Evolutionary conservation across 2,113 vertebrate genomes (phyloP), one percentile per base, ranked within the genome.

Genomic region (Acanthochromis polyacanthus): DNA sequence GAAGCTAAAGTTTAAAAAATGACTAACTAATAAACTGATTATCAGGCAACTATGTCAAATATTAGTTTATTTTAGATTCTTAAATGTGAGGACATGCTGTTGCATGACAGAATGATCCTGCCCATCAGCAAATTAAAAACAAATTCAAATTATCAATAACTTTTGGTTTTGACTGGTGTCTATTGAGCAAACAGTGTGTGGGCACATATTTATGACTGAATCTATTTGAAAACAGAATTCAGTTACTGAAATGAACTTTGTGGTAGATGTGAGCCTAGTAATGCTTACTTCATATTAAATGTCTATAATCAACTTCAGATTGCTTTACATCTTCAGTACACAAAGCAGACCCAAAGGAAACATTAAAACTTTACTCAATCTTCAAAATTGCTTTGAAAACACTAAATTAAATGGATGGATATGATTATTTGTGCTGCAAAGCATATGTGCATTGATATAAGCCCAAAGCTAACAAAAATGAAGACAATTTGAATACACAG

Each of bases 321-420:
- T 43, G 40, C 40, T 43, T 51, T 51, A 51, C 6, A 51, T 51
- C 48, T 56, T 62, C 40, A 55, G 25, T 17, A 48, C 38, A 74
- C 48, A 48, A 62, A 59, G 22, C 17, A 62, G 28, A 38, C 63
- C 56, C 48, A 7, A 2, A 28, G 64, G 57, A 57, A 30, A 17
- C 7, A 14, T 65, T 23, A 60, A 22, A 58, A 28, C 40, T 48
- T 69, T 1, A 57, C n/a, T 12, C 3, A 50, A 15, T 78, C 36
- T 69, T 75, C 12, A 51, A 22, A 51, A 66, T 25, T 17, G 23
- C 22, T 52, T 68, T 30, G n/a, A 16, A 55, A 12, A 19, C 3
- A 14, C n/a, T 5, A 15, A 15, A 45, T 57, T 3, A 30, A 48
- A 45, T 0, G 36, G 28, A 55, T 14, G 5, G 11, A n/a, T 32